These are phyloP conservation scores for Esox niger DNA, from an alignment of 2,113 vertebrate species.

Conservation along the genomic window DNA sequence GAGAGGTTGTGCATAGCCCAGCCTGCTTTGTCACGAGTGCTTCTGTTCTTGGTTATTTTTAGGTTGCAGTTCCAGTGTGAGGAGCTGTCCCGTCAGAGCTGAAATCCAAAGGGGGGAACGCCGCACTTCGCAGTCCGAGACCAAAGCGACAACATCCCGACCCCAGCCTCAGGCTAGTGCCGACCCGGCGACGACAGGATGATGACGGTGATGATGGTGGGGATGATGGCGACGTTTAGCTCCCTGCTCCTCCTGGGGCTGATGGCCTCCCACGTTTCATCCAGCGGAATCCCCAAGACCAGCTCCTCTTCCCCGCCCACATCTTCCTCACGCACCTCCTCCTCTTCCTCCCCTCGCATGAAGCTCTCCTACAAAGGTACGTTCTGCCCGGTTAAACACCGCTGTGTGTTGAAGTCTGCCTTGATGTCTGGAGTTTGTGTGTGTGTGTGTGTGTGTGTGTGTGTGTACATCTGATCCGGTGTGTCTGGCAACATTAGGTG, in stretches of 20 bases:
- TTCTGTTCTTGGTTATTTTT: conserved; percentile 15
- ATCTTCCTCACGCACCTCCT: conserved; percentile 21
- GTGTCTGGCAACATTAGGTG: neutral
- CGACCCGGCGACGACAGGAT: conserved; percentile 46
- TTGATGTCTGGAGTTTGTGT: conserved; percentile 4
- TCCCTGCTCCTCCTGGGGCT: conserved; percentile 63
- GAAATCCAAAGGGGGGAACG: neutral
- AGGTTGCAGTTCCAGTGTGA: conserved; percentile 7
- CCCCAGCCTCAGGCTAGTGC: neutral
- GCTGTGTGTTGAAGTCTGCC: neutral
- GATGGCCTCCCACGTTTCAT: conserved; percentile 55
- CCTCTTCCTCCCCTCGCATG: conserved; percentile 65
- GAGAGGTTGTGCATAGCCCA: too few species aligned
- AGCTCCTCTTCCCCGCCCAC: conserved; percentile 36
- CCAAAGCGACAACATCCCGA: neutral
- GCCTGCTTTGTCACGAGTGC: conserved; percentile 3
- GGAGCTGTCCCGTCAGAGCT: neutral
- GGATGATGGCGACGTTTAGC: conserved; percentile 61
- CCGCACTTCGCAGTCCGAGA: neutral
- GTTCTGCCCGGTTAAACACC: conserved; percentile 10
- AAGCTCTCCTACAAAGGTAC: conserved; percentile 75
- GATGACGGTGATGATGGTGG: conserved; percentile 65
- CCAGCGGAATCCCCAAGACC: conserved; percentile 37
- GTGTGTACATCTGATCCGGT: conserved; percentile 13
- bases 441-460: conserved; percentile 21